Conservation (phyloP, 2,113 vertebrate species). For the Heterocephalus glaber region DNA sequence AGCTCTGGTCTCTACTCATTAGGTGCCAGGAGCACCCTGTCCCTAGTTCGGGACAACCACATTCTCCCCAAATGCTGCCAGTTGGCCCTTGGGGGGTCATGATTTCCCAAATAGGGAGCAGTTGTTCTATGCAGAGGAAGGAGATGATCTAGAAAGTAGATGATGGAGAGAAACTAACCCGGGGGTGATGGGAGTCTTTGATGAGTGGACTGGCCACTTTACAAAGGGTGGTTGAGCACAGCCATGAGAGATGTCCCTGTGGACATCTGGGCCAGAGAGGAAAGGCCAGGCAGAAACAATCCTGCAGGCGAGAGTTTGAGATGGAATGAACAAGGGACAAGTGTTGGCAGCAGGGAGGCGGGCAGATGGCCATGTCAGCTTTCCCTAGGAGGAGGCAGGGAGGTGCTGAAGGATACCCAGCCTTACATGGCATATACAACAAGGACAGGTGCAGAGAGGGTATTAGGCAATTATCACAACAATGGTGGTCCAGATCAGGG, state of each 20-base stretch:
- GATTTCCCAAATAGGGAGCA: background rate
- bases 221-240: background rate
- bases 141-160: background rate
- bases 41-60: background rate
- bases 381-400: background rate
- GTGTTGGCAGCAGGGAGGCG: background rate
- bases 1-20: background rate
- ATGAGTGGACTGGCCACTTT: background rate
- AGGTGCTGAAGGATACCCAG: background rate
- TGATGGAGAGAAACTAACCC: background rate
- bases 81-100: background rate
- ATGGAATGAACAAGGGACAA: background rate
- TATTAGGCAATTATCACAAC: background rate
- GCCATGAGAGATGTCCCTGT: background rate
- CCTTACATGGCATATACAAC: background rate
- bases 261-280: background rate
- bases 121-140: background rate
- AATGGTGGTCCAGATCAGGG: background rate
- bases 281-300: background rate
- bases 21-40: background rate
- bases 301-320: background rate
- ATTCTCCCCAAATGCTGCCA: background rate
- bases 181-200: too few species aligned
- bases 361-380: fast-evolving
- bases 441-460: background rate